Percentiles rank a stretch among this genome's conserved stretches.
Conservation (phyloP, 2,888 invertebrate genomes). For the Spodoptera littoralis region DNA sequence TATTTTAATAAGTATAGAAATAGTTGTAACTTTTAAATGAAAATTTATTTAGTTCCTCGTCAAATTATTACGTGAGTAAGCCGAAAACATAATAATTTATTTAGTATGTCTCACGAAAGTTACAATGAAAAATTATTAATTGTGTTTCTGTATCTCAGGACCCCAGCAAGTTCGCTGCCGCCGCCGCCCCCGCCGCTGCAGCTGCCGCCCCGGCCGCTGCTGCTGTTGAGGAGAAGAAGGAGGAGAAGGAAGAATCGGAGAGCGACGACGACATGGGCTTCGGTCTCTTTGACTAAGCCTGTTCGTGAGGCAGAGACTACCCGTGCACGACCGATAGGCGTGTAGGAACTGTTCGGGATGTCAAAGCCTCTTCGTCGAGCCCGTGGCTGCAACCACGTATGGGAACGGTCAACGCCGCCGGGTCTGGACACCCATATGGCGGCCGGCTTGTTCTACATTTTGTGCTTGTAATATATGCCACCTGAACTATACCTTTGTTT, state of each 20-base stretch:
- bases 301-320: slow-evolving; percentile 29
- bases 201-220: slow-evolving; percentile 90
- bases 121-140: too few species aligned
- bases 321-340: slow-evolving; percentile 55
- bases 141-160: slow-evolving; percentile 88
- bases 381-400: slow-evolving; percentile 61
- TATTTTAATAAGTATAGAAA: slow-evolving; percentile 41
- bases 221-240: slow-evolving; percentile 92
- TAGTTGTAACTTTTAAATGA: too few species aligned
- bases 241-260: slow-evolving; percentile 94
- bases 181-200: slow-evolving; percentile 91
- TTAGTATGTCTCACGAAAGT: too few species aligned
- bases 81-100: too few species aligned
- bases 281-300: slow-evolving; percentile 95
- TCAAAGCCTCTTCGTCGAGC: slow-evolving; percentile 51
- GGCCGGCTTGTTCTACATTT: slow-evolving; percentile 67
- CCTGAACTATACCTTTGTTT: slow-evolving; percentile 53
- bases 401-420: slow-evolving; percentile 76
- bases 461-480: slow-evolving; percentile 76
- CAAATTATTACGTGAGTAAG: too few species aligned
- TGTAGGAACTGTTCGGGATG: slow-evolving; percentile 50
- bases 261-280: slow-evolving; percentile 99
- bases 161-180: slow-evolving; percentile 96
- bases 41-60: too few species aligned
- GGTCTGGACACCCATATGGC: slow-evolving; percentile 84